These are phyloP conservation scores for Gymnothorax javanicus DNA, from an alignment of 2,797 vertebrate genomes.

Conservation along the genomic window DNA sequence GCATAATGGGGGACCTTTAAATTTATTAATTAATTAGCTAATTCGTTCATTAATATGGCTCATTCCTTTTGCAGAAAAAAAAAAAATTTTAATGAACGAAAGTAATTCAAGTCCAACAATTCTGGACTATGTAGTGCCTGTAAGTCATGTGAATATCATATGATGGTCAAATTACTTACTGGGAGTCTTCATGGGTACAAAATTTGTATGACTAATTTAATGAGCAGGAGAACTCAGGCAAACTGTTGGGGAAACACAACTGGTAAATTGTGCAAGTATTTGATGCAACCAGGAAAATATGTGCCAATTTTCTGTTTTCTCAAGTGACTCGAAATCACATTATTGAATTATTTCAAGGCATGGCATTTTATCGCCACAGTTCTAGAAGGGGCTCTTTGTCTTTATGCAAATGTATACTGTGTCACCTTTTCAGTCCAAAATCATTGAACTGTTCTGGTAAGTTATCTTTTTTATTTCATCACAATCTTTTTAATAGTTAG, in stretches of 20 bases:
- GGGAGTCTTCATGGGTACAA: background rate
- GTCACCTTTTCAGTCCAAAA: background rate
- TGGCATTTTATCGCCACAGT: background rate
- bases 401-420: background rate
- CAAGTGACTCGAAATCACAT: background rate
- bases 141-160: background rate
- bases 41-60: background rate
- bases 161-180: background rate
- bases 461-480: background rate
- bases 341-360: background rate
- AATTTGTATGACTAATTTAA: background rate
- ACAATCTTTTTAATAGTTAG: background rate
- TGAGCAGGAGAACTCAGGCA: background rate
- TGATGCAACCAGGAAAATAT: background rate
- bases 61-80: background rate
- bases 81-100: background rate
- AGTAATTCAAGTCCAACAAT: background rate
- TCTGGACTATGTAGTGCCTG: background rate
- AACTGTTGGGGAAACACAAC: background rate
- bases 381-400: background rate
- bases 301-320: background rate
- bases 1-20: too few species aligned
- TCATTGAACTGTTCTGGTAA: background rate
- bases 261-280: slow-evolving; percentile 8
- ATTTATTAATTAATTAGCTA: too few species aligned